Conservation (phyloP, 2,888 invertebrate species). For the Macrophya alboannulata region DNA sequence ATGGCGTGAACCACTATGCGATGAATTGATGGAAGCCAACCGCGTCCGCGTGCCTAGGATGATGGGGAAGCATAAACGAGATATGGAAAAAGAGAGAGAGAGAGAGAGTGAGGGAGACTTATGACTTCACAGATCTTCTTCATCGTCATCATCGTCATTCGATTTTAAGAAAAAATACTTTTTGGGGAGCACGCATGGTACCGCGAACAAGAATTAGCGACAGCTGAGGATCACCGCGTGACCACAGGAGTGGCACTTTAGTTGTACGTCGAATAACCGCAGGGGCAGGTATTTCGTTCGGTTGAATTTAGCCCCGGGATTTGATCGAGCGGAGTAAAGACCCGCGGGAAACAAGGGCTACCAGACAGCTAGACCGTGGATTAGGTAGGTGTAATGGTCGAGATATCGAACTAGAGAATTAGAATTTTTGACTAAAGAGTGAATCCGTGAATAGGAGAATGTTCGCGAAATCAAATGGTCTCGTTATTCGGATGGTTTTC, state of each 20-base stretch:
- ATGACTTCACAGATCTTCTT: background rate
- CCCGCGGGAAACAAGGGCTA: background rate
- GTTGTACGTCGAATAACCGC: conserved; percentile 14
- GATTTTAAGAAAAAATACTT: background rate
- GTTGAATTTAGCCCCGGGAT: background rate
- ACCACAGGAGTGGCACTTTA: conserved; percentile 30
- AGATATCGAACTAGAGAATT: background rate
- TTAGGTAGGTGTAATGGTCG: background rate
- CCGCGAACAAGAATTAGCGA: conserved; percentile 1
- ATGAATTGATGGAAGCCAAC: conserved; percentile 55
- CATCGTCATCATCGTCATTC: background rate
- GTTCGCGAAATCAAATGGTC: background rate
- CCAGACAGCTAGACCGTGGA: conserved; percentile 1
- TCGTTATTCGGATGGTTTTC: conserved; percentile 1
- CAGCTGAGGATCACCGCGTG: background rate
- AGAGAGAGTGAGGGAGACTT: background rate
- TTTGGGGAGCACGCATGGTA: background rate
- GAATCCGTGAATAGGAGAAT: background rate
- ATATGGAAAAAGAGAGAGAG: background rate
- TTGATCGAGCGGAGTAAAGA: conserved; percentile 25
- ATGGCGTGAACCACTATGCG: conserved; percentile 57
- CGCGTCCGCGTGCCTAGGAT: conserved; percentile 14
- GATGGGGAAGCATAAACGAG: background rate
- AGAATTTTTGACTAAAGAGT: background rate
- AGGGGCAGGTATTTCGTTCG: conserved; percentile 8